phyloP scores from a whole-genome alignment of 2,113 vertebrate genomes.

The Gambusia holbrooki region DNA sequence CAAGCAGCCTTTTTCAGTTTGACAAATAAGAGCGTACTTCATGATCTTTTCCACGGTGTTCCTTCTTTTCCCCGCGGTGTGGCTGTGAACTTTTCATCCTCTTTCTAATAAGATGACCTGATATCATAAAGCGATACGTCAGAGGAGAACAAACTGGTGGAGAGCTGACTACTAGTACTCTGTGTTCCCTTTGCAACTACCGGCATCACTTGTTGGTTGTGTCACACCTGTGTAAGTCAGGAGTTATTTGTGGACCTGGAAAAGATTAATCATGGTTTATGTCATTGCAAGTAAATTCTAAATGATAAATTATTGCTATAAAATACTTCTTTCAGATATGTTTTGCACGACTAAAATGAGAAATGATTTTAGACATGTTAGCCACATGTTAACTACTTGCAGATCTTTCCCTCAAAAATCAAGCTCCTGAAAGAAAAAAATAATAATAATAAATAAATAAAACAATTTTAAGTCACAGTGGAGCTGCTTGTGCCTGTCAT shows the following conservation, averaged over 20 bases:
- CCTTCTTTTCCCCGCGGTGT: conserved; percentile 58
- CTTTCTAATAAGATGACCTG: conserved; percentile 73
- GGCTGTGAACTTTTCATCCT: conserved; percentile 70
- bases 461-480: not conserved
- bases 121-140: conserved; percentile 64
- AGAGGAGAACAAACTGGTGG: conserved; percentile 41
- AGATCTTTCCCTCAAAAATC: not conserved
- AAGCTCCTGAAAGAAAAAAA: not conserved
- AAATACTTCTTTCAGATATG: conserved; percentile 4
- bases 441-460: too few relatives aligned
- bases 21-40: conserved; percentile 47
- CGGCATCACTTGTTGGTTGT: conserved; percentile 27
- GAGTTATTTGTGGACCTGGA: not conserved
- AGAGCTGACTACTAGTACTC: conserved; percentile 38
- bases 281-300: not conserved
- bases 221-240: conserved; percentile 27
- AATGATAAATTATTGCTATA: conserved; percentile 5
- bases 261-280: not conserved
- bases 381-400: not conserved
- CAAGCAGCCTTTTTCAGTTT: conserved; percentile 38
- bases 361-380: not conserved
- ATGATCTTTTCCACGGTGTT: conserved; percentile 58
- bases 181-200: conserved; percentile 42
- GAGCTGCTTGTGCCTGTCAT: conserved; percentile 26
- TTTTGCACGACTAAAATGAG: not conserved